Base-by-base conservation (phyloP, 1,140 invertebrate species). In the Halesus radiatus region DNA sequence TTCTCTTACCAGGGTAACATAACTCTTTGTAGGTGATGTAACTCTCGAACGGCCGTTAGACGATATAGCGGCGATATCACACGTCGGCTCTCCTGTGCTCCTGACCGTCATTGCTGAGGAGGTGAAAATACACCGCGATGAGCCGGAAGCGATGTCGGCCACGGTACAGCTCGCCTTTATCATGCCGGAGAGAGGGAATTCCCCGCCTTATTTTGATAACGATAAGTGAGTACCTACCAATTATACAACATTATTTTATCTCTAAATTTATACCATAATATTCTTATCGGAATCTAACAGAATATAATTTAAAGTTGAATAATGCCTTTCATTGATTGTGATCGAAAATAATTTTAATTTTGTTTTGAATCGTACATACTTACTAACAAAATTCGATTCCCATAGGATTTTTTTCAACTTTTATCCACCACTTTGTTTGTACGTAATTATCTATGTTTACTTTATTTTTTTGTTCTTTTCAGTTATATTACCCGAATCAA, bases 21-120 rank as follows among this genome's bases (percentile, higher is more conserved):
- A 68, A 56, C 22, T 45, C 37, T 18, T 85, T 89, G 15, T 87
- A 95, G 95, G 95, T 84, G 94, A 95, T 88, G 92, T 97, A 75
- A 92, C 90, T 73, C 87, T 97, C 32, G 91, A 93, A 50, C 91
- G 92, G 76, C 93, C 95, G 3, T 86, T 96, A 29, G 92, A 94
- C 79, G 94, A 96, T 82, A 92, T 97, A 80, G 92, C 92, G 50
- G 91, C 93, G 75, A 95, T 96, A 83, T 94, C 93, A 22, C 93
- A 94, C 84, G 91, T 93, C 16, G 93, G 94, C 54, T 92, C 95
- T 76, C 96, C 96, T 13, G 93, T 97, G 58, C 89, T 96, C 50
- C 89, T 97, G 52, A 95, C 93, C 3, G 93, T 97, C 22, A 92
- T 96, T 26, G 96, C 96, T 15, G 95, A 96, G 86, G 96, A 97